These are phyloP conservation scores for Lophura nycthemera DNA, from an alignment of 2,113 vertebrate genomes.

Conservation along the genomic window DNA sequence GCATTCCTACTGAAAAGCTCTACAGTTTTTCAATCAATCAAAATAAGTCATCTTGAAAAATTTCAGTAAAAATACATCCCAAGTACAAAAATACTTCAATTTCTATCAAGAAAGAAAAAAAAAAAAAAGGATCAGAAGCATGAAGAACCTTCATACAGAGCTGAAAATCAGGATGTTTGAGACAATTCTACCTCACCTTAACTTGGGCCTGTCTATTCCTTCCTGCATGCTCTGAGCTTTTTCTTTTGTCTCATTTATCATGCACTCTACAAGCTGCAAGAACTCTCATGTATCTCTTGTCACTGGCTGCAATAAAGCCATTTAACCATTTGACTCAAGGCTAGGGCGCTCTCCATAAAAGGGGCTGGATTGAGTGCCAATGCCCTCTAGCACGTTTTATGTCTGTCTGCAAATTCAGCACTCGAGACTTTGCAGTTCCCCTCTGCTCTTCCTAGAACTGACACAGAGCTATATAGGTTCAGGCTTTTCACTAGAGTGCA, in stretches of 20 bases:
- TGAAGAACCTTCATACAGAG: background rate
- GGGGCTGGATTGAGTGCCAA: accelerated
- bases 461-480: accelerated
- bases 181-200: background rate
- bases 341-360: background rate
- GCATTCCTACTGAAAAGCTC: background rate
- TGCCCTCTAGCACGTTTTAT: background rate
- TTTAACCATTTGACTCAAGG: background rate
- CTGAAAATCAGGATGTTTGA: background rate
- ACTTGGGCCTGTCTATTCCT: background rate
- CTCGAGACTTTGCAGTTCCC: background rate
- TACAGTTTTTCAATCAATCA: background rate
- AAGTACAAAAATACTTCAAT: background rate
- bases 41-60: background rate
- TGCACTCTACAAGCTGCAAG: background rate
- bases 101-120: background rate
- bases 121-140: background rate
- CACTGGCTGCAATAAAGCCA: background rate
- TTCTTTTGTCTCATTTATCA: background rate
- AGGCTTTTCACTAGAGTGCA: background rate
- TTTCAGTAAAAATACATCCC: background rate
- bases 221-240: background rate
- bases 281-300: background rate
- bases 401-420: background rate
- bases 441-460: background rate